These are phyloP conservation scores for Drosophila tripunctata DNA, from an alignment of 2,888 invertebrate genomes.

Conservation along the genomic window DNA sequence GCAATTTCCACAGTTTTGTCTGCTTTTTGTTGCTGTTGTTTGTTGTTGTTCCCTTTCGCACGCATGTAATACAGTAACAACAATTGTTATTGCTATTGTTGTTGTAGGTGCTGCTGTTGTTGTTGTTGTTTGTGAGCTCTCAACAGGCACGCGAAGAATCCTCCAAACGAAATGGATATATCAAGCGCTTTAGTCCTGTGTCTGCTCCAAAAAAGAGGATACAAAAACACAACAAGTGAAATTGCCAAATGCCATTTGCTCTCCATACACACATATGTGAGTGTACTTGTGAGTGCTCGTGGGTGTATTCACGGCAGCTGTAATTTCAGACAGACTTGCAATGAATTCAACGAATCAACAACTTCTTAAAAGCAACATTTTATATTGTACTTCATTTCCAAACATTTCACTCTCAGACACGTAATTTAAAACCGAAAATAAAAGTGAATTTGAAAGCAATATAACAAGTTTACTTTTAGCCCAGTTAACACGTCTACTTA, in stretches of 20 bases:
- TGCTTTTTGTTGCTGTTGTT: constrained; percentile 22
- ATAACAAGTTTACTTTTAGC: background rate
- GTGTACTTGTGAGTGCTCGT: constrained; percentile 11
- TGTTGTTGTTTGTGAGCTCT: constrained; percentile 53
- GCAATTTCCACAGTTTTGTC: constrained; percentile 47
- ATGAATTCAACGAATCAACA: constrained; percentile 9
- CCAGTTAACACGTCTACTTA: background rate
- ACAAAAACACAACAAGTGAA: constrained; percentile 46
- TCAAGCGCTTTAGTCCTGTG: constrained; percentile 50
- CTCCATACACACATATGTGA: background rate
- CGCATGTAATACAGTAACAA: constrained; percentile 64
- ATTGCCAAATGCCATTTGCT: constrained; percentile 65
- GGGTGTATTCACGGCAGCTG: constrained; percentile 10
- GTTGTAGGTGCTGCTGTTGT: background rate
- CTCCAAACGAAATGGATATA: constrained; percentile 75
- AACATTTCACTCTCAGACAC: constrained; percentile 4
- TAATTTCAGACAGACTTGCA: constrained; percentile 37
- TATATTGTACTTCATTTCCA: constrained; percentile 21
- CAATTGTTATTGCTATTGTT: constrained; percentile 50
- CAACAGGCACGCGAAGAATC: constrained; percentile 76
- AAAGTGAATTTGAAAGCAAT: constrained; percentile 14
- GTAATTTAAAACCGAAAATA: constrained; percentile 10
- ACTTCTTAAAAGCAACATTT: constrained; percentile 27
- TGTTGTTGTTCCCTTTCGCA: constrained; percentile 52
- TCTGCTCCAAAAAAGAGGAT: constrained; percentile 41